Evolutionary conservation across 2,888 invertebrate species (phyloP).

Genomic region (Scelioninae gen. 1): DNA sequence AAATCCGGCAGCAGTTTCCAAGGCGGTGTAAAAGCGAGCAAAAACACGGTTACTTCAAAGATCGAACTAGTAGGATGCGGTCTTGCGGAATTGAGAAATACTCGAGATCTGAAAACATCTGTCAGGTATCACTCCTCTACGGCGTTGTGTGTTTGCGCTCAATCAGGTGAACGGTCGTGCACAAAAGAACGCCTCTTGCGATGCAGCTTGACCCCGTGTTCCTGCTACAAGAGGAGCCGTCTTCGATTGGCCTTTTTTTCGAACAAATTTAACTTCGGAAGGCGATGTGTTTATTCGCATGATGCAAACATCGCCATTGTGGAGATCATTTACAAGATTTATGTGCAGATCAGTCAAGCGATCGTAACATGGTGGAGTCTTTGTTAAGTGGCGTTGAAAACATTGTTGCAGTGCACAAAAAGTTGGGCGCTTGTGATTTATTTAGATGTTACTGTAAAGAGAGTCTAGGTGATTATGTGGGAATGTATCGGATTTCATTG

Average conservation of each 20-base stretch:
- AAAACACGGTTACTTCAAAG: conserved; percentile 78
- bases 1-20: conserved; percentile 73
- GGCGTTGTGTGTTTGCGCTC: conserved; percentile 79
- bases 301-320: conserved; percentile 61
- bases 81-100: conserved; percentile 77
- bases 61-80: conserved; percentile 73
- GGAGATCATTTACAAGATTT: conserved; percentile 56
- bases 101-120: conserved; percentile 81
- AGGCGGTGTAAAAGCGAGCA: conserved; percentile 63
- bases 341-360: conserved; percentile 47
- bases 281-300: conserved; percentile 59
- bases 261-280: conserved; percentile 60
- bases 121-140: conserved; percentile 82
- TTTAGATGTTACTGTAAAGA: no score
- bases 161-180: conserved; percentile 81
- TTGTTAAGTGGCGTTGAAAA: conserved; percentile 31
- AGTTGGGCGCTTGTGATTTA: no score
- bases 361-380: conserved; percentile 18
- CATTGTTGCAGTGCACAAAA: conserved; percentile 9
- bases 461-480: no score
- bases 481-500: no score
- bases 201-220: conserved; percentile 50
- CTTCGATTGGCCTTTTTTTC: conserved; percentile 60
- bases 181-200: conserved; percentile 73
- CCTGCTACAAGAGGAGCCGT: conserved; percentile 16